Conservation (phyloP, 2,888 invertebrate species). For the Nesidiocoris tenuis region DNA sequence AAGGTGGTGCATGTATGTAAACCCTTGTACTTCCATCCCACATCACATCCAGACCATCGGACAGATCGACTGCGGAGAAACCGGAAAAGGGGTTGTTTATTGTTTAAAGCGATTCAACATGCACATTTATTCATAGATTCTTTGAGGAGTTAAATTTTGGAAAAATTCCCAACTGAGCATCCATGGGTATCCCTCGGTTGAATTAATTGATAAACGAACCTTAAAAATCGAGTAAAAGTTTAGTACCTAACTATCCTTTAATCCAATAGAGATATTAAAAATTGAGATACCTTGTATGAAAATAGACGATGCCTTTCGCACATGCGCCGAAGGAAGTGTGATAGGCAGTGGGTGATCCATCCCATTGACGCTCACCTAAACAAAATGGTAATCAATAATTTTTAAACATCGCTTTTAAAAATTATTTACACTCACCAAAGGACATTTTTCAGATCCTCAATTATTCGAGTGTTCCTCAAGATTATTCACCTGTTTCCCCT, state of each 20-base stretch:
- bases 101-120: too few species aligned
- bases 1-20: conserved; percentile 76
- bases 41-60: conserved; percentile 75
- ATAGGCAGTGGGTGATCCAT: conserved; percentile 68
- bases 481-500: conserved; percentile 62
- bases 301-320: conserved; percentile 75
- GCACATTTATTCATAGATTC: too few species aligned
- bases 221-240: too few species aligned
- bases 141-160: neutral
- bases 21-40: conserved; percentile 87
- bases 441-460: neutral
- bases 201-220: too few species aligned
- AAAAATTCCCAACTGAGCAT: too few species aligned
- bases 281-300: conserved; percentile 63
- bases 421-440: too few species aligned
- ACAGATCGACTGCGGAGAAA: conserved; percentile 63
- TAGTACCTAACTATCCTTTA: too few species aligned
- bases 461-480: neutral
- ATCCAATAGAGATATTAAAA: too few species aligned
- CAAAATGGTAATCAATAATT: too few species aligned
- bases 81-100: too few species aligned
- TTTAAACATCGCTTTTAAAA: too few species aligned
- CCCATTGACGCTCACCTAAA: conserved; percentile 63
- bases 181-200: too few species aligned
- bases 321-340: conserved; percentile 62